Percentiles rank a stretch among this genome's conserved stretches.
Evolutionary conservation across 2,797 vertebrate species (phyloP).

Genomic region (Falco concolor): DNA sequence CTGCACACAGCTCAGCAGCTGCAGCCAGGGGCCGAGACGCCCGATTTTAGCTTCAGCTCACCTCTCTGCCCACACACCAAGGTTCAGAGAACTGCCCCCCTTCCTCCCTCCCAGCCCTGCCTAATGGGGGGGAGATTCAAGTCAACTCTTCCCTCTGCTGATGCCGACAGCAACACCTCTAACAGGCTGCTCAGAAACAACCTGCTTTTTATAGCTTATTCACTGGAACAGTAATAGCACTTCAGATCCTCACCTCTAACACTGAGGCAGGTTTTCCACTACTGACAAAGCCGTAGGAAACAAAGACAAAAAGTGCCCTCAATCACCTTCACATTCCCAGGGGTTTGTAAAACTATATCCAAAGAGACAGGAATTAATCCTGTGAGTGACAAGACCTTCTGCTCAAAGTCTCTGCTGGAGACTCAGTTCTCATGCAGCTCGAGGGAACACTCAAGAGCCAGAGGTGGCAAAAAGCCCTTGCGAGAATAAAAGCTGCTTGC

Average conservation of each 20-base stretch:
- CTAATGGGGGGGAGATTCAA: background rate
- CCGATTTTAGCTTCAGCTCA: background rate
- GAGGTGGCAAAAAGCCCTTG: constrained; percentile 12
- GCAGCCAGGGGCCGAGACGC: background rate
- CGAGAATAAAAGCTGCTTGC: background rate
- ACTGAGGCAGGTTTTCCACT: background rate
- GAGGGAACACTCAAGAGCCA: background rate
- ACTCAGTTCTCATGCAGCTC: background rate
- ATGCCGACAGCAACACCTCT: background rate
- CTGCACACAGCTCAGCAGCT: background rate
- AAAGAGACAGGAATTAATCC: background rate
- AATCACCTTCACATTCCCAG: background rate
- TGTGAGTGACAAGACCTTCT: constrained; percentile 7
- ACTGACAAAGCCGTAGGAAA: background rate
- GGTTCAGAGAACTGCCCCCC: background rate
- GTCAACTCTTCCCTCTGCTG: background rate
- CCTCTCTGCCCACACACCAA: background rate
- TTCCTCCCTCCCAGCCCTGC: background rate
- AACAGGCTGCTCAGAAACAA: background rate
- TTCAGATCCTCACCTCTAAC: background rate
- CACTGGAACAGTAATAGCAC: background rate
- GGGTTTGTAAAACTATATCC: background rate
- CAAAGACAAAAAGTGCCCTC: background rate
- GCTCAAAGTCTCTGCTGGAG: background rate
- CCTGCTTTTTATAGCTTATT: background rate